These are phyloP conservation scores for Zosterops pallidus DNA, from an alignment of 2,113 vertebrate species.

Conservation along the genomic window DNA sequence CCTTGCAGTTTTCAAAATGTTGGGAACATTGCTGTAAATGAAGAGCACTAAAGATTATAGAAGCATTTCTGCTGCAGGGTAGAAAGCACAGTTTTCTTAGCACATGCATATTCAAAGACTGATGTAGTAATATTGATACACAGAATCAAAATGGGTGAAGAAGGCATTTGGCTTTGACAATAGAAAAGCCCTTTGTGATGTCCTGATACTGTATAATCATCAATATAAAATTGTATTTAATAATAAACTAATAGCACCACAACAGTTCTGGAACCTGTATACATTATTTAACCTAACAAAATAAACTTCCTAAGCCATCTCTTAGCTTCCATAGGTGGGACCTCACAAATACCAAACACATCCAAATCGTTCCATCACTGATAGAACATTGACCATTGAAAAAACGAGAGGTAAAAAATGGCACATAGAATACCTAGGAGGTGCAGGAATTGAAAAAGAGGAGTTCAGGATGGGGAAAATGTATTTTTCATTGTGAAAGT, in stretches of 20 bases:
- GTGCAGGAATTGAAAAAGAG: not conserved
- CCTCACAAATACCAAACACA: not conserved
- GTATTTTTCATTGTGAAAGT: not conserved
- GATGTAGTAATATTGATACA: not conserved
- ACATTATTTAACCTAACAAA: not conserved
- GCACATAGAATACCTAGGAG: not conserved
- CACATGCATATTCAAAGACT: not conserved
- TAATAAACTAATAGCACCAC: not conserved
- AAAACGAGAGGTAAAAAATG: not conserved
- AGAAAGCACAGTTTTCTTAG: not conserved
- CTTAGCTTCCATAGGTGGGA: not conserved
- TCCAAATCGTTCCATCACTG: not conserved
- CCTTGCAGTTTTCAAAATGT: not conserved
- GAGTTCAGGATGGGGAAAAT: not conserved
- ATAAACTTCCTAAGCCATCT: not conserved
- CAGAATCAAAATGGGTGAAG: not conserved
- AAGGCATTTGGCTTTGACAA: not conserved
- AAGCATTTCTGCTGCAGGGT: not conserved
- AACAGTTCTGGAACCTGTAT: not conserved
- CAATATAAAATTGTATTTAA: not conserved
- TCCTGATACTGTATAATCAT: not conserved
- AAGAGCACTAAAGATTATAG: not conserved
- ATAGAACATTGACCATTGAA: not conserved
- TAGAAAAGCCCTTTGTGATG: not conserved
- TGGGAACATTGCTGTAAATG: not conserved